Conservation (phyloP, 2,888 invertebrate species). For the Scaptomyza reducta region DNA sequence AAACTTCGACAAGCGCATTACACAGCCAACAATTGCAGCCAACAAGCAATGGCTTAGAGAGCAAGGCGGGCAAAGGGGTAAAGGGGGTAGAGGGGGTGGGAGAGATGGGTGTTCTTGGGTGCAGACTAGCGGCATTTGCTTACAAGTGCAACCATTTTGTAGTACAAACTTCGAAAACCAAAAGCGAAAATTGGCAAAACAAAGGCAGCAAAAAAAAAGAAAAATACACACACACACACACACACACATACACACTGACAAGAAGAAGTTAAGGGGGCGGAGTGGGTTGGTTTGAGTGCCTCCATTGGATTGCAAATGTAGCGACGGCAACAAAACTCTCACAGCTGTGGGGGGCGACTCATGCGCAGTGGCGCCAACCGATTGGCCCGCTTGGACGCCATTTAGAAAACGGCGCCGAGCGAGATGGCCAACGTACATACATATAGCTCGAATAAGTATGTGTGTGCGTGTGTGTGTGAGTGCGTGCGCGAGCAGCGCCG, state of each 20-base stretch:
- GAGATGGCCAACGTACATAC: constrained; percentile 37
- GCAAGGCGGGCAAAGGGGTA: too few relatives aligned
- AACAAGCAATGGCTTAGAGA: constrained; percentile 24
- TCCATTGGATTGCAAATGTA: constrained; percentile 57
- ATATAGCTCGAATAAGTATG: not conserved
- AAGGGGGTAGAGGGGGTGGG: not conserved
- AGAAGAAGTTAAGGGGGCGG: not conserved
- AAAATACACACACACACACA: constrained; percentile 2
- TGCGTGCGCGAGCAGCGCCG: constrained; percentile 56
- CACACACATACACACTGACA: not conserved
- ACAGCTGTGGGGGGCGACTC: constrained; percentile 56
- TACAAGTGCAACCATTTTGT: constrained; percentile 83
- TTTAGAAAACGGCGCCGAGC: constrained; percentile 72
- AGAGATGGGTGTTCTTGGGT: not conserved
- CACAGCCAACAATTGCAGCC: constrained; percentile 71
- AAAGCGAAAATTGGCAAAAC: constrained; percentile 78
- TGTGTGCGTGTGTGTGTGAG: constrained; percentile 2
- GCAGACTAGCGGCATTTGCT: constrained; percentile 59
- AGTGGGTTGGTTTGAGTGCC: constrained; percentile 41
- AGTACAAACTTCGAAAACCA: constrained; percentile 80
- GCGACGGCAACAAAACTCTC: constrained; percentile 42
- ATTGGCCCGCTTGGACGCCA: constrained; percentile 84
- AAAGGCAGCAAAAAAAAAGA: constrained; percentile 45
- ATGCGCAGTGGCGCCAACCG: constrained; percentile 81
- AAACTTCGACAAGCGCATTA: constrained; percentile 77